Evolutionary conservation across 2,888 invertebrate species (phyloP).

Genomic region (Scaptodrosophila latifasciaeformis): DNA sequence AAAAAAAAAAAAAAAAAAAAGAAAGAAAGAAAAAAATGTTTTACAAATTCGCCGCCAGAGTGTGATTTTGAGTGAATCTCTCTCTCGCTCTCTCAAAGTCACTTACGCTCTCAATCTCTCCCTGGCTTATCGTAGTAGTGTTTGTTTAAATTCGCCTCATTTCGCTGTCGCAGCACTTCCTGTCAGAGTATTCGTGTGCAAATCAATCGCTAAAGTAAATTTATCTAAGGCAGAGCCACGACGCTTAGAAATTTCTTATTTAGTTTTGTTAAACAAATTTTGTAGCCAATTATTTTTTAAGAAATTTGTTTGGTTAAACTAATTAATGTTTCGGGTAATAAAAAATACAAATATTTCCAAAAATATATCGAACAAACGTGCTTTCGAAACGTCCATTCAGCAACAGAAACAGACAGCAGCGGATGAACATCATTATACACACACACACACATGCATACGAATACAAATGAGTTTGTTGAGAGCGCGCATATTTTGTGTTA

Average conservation of each 20-base stretch:
- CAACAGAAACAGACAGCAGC: conserved; percentile 8
- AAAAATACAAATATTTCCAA: too few species aligned
- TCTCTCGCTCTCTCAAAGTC: too few species aligned
- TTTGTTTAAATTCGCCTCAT: conserved; percentile 18
- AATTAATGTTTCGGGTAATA: too few species aligned
- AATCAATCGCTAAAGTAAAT: conserved; percentile 63
- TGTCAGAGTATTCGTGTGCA: conserved; percentile 8
- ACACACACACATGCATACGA: conserved; percentile 24
- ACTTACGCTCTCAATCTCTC: too few species aligned
- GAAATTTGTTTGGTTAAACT: conserved; percentile 8
- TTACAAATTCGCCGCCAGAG: too few species aligned
- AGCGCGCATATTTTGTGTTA: too few species aligned
- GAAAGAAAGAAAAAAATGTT: too few species aligned
- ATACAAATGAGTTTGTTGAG: conserved; percentile 12
- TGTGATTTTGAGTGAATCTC: conserved; percentile 1
- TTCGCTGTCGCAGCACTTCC: conserved; percentile 20
- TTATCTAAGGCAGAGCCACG: conserved; percentile 41
- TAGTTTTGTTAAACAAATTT: conserved; percentile 3
- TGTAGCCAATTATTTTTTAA: not conserved
- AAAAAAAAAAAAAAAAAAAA: too few species aligned
- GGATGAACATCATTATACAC: conserved; percentile 27
- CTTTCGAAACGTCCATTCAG: conserved; percentile 34
- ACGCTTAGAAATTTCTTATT: too few species aligned
- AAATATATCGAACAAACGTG: too few species aligned
- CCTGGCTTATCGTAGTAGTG: too few species aligned